phyloP scores from a whole-genome alignment of 2,797 vertebrate species.

The Fringilla coelebs region DNA sequence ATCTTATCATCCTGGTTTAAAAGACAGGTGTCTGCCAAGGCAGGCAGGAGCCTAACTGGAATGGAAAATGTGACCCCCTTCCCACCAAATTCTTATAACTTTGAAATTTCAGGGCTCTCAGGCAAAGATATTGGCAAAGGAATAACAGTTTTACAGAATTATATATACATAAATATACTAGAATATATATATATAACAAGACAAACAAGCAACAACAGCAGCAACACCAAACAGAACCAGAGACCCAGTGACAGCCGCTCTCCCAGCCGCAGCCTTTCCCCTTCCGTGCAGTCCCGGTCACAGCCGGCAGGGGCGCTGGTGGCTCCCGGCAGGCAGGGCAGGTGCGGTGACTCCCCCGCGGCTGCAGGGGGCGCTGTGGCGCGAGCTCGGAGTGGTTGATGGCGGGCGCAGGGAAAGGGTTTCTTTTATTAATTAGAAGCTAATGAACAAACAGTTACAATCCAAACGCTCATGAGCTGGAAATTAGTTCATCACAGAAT shows the following conservation, averaged over 20 bases:
- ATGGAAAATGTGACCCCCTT: not conserved
- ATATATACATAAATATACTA: too few relatives aligned
- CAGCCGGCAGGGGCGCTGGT: not conserved
- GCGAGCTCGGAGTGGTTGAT: fast-evolving
- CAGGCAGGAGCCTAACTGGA: not conserved
- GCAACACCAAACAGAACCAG: not conserved
- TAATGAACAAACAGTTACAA: not conserved
- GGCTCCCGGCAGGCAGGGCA: not conserved
- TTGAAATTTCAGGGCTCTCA: not conserved
- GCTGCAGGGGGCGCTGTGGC: not conserved
- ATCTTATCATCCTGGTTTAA: not conserved
- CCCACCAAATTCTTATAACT: not conserved
- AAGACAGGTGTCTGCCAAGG: not conserved
- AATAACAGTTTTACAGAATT: not conserved
- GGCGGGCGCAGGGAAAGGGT: fast-evolving
- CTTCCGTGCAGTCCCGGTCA: fast-evolving
- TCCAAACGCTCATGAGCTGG: not conserved
- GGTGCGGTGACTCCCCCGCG: fast-evolving
- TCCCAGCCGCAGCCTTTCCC: fast-evolving
- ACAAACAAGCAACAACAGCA: not conserved
- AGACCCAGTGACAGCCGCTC: fast-evolving
- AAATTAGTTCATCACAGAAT: not conserved
- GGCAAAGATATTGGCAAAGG: not conserved
- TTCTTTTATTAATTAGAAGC: not conserved
- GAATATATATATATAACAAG: not conserved